These are phyloP conservation scores for Crepidodera aurea DNA, from an alignment of 2,888 invertebrate genomes.

Conservation along the genomic window DNA sequence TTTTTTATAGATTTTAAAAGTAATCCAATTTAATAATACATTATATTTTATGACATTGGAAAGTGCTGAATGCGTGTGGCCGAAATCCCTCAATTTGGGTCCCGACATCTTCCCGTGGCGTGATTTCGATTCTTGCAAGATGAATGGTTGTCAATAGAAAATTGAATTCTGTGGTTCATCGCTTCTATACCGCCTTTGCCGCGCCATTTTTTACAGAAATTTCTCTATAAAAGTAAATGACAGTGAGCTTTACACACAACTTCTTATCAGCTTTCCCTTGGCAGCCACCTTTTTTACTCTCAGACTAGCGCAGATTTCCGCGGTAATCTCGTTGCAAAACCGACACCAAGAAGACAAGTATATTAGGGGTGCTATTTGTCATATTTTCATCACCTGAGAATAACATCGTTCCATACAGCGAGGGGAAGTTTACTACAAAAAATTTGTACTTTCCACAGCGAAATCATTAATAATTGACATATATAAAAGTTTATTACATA, in stretches of 20 bases:
- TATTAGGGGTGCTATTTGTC: constrained; percentile 29
- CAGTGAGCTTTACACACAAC: constrained; percentile 54
- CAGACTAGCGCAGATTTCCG: constrained; percentile 8
- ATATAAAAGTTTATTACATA: too few relatives aligned
- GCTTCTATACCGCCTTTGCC: constrained; percentile 64
- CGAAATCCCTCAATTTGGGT: constrained; percentile 22
- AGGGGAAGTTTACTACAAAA: too few relatives aligned
- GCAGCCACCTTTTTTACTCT: constrained; percentile 45
- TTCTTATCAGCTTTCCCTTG: constrained; percentile 53
- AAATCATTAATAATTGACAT: too few relatives aligned
- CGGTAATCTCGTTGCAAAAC: constrained; percentile 48
- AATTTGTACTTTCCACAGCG: too few relatives aligned
- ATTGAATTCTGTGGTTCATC: constrained; percentile 76
- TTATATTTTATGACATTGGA: constrained; percentile 22
- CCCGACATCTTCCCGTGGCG: constrained; percentile 13
- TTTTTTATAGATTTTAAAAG: constrained; percentile 18
- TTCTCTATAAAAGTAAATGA: constrained; percentile 57
- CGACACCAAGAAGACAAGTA: constrained; percentile 13
- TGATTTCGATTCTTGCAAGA: constrained; percentile 46
- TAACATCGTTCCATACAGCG: too few relatives aligned
- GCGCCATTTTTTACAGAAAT: constrained; percentile 56
- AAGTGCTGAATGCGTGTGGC: constrained; percentile 21
- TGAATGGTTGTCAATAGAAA: constrained; percentile 69
- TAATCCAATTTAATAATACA: constrained; percentile 22
- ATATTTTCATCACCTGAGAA: too few relatives aligned